Evolutionary conservation across 2,888 invertebrate genomes (phyloP), one percentile per base, ranked within the genome.

Genomic region (Acrocera orbiculus): DNA sequence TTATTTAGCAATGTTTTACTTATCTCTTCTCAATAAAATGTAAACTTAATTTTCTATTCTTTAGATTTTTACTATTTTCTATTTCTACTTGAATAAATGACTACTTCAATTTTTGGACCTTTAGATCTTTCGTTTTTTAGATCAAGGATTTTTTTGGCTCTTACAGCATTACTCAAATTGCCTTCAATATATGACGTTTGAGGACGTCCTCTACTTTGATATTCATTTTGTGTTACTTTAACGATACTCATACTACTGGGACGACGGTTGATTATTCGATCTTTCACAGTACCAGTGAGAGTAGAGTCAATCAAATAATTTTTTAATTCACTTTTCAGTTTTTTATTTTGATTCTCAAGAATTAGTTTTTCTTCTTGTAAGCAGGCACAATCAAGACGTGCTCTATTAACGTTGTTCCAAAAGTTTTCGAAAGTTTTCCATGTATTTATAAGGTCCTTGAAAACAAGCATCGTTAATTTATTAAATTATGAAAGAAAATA

Each of bases 341-440:
- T 62, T 6, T 65, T 58, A 50, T 83, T 82, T 49, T 78, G 76
- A 32, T 63, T 60, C 5, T 64, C 52, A 25, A 72, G 46, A 2
- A 40, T 32, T 0, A 40, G 36, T 33, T 58, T 56, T 27, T 57
- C 53, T 30, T 56, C 63, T 39, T 47, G 59, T 36, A 69, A 50
- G 7, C 63, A 63, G 17, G 65, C 59, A 29, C 63, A 64, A 46
- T 69, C 72, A 27, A 70, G 52, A 14, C 63, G 46, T 3, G 65
- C 65, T 39, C 66, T 62, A 50, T 71, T 73, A 35, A 64, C 69
- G 9, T 69, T 64, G 37, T 65, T 58, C 67, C 82, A 71, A 50
- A 83, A 80, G 44, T 73, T 73, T 41, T 76, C 74, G 63, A 82
- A 60, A 50, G 71, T 68, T 6, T 4, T 14, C 34, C 19, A 19